Base-by-base conservation (phyloP, 2,797 vertebrate species). In the Poeciliopsis paucimaculata region DNA sequence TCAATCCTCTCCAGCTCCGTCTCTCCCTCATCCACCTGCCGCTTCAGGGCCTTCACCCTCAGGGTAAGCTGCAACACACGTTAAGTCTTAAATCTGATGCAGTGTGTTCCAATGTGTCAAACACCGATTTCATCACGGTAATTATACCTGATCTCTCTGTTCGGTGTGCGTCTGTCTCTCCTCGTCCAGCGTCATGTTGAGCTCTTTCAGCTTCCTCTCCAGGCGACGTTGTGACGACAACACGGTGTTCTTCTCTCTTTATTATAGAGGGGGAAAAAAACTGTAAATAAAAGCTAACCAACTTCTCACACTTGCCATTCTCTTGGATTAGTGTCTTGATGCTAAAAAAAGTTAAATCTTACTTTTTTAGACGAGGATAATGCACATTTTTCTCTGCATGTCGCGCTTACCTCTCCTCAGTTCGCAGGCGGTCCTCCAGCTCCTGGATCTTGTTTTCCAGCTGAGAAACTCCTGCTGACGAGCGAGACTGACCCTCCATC, bases 11-110 rank as follows among this genome's bases (percentile, higher is more conserved):
- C 98, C 1, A 97, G 95, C 92, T 99, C 98, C 0, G 97, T 97
- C 92, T 99, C 98, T 0, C 98, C 95, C 87, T 98, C 97, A 13
- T 99, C 98, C 87, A 99, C 96, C 90, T 98, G 98, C n/a, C 98
- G 93, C 96, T 99, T 99, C 82, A 99, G 91, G n/a, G 98, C 97
- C 92, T 99, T 99, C 88, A 99, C 97, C 73, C 93, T 95, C 75
- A 99, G 93, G 88, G 96, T 83, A 18, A 99, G 94, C 98, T 99
- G 90, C 39, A 73, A 76, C 66, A 77, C 28, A 77, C 23, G 36
- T 31, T 8, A 47, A 55, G 3, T n/a, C 55, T 39, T 8, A 70
- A 46, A n/a, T 55, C n/a, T 15, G 26, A 3, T 13, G 36, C 18
- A 20, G 62, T 16, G 20, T 72, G 23, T 62, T 60, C 23, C 2